Evolutionary conservation across 1,140 invertebrate genomes (phyloP).

Genomic region (Drosophila ohnishii): DNA sequence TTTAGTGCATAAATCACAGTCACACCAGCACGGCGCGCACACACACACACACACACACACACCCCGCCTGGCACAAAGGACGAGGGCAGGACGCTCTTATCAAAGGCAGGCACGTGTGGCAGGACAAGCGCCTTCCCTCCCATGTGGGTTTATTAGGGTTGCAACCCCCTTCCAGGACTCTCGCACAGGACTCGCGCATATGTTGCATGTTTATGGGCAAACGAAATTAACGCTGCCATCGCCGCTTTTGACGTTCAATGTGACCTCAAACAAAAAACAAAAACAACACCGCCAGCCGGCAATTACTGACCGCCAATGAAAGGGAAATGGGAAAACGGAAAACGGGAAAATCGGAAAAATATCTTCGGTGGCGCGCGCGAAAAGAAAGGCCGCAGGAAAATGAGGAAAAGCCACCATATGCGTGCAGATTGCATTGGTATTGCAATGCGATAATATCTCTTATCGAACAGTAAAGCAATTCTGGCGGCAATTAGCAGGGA

Average conservation of each 20-base stretch:
- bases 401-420: conserved; percentile 37
- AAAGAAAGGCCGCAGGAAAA: conserved; percentile 26
- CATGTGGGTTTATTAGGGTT: conserved; percentile 71
- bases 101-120: conserved; percentile 68
- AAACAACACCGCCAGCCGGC: conserved; percentile 39
- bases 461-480: background rate
- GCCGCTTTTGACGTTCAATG: conserved; percentile 75
- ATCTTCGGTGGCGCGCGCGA: background rate
- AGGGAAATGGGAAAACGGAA: conserved; percentile 31
- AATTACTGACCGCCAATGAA: conserved; percentile 35
- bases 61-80: conserved; percentile 6
- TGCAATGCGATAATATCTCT: background rate
- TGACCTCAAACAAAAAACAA: conserved; percentile 67
- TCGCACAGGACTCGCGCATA: conserved; percentile 50
- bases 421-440: conserved; percentile 27
- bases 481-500: background rate
- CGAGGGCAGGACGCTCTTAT: conserved; percentile 39
- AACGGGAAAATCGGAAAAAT: conserved; percentile 13
- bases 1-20: too few species aligned
- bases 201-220: conserved; percentile 79
- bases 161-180: conserved; percentile 30
- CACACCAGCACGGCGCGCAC: background rate
- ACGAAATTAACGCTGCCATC: conserved; percentile 72
- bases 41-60: conserved; percentile 1
- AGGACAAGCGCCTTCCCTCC: conserved; percentile 13